These are phyloP conservation scores for Acanthiza pusilla DNA, from an alignment of 2,797 vertebrate species.

Conservation along the genomic window DNA sequence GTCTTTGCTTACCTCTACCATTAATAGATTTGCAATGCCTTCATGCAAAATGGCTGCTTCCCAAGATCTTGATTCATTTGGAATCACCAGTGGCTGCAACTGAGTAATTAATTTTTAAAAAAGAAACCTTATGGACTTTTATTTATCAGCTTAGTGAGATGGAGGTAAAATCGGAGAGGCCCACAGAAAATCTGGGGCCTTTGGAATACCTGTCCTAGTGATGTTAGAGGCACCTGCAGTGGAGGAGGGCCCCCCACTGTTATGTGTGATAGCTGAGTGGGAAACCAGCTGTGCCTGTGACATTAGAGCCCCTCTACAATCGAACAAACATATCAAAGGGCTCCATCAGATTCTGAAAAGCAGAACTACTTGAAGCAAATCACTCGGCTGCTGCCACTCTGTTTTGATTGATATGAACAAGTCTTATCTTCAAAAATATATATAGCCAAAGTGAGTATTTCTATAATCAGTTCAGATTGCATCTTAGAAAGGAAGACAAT, in stretches of 20 bases:
- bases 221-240: background rate
- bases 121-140: background rate
- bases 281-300: background rate
- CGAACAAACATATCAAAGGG: background rate
- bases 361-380: slow-evolving; percentile 20
- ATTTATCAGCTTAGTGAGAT: background rate
- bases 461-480: slow-evolving; percentile 24
- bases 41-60: background rate
- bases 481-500: background rate
- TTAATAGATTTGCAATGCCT: background rate
- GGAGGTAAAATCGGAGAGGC: background rate
- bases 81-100: background rate
- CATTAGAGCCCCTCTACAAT: background rate
- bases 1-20: background rate
- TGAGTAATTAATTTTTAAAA: background rate
- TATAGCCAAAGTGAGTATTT: slow-evolving; percentile 28
- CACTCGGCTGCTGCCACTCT: slow-evolving; percentile 21
- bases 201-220: background rate
- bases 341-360: background rate
- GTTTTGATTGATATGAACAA: slow-evolving; percentile 40
- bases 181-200: background rate
- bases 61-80: background rate
- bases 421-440: slow-evolving; percentile 50
- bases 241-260: background rate
- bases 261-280: background rate